Conservation (phyloP, 2,113 vertebrate species). For the Amblyopsis rosae region DNA sequence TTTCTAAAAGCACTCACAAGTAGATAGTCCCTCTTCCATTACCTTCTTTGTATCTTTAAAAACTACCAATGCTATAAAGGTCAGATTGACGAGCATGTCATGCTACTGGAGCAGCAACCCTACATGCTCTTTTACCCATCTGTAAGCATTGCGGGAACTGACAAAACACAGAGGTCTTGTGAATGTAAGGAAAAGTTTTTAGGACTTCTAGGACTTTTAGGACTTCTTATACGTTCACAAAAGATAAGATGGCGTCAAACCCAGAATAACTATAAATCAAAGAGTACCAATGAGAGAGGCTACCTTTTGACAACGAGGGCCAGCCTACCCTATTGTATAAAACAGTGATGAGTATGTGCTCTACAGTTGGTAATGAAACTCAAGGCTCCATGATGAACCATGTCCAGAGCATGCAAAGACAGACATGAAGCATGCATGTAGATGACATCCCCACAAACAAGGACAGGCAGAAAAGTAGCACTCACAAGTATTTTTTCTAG, state of each 20-base stretch:
- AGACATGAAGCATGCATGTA: no score
- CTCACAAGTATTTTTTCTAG: no score
- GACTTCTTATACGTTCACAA: neutral
- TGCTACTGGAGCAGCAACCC: neutral
- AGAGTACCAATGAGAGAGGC: neutral
- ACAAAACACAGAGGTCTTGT: neutral
- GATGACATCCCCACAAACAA: no score
- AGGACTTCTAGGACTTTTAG: neutral
- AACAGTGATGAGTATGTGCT: no score
- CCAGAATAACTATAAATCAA: constrained; percentile 1
- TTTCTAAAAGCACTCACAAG: no score
- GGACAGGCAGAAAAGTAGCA: no score
- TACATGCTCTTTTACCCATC: neutral
- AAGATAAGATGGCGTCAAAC: neutral
- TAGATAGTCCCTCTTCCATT: no score
- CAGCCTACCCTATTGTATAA: neutral
- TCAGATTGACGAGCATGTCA: no score
- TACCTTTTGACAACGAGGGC: neutral
- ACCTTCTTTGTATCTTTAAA: no score
- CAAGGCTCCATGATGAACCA: neutral
- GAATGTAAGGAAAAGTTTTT: neutral
- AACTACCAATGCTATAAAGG: no score
- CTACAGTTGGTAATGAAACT: neutral
- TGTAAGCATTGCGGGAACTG: neutral
- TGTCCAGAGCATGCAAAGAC: no score